phyloP scores from a whole-genome alignment of 2,888 invertebrate genomes.

The Drosophila maculinotata region DNA sequence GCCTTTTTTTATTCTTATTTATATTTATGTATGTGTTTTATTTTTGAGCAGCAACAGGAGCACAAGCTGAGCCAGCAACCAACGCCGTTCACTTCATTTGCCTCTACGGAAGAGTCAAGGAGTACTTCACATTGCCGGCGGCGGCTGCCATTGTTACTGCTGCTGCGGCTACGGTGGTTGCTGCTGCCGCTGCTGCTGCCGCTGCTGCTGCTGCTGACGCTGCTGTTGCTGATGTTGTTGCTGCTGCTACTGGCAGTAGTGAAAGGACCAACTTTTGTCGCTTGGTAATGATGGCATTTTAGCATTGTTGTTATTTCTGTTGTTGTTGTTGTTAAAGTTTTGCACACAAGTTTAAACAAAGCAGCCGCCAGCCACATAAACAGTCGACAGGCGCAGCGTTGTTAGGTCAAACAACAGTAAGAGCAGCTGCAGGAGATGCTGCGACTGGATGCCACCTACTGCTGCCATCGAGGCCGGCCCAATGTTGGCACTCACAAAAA shows the following conservation, averaged over 20 bases:
- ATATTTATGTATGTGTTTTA: slow-evolving; percentile 47
- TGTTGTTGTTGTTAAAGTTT: slow-evolving; percentile 72
- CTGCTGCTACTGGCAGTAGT: slow-evolving; percentile 44
- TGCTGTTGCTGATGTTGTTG: slow-evolving; percentile 14
- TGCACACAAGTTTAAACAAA: slow-evolving; percentile 80
- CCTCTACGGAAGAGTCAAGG: slow-evolving; percentile 76
- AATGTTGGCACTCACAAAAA: slow-evolving; percentile 62
- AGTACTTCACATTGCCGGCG: slow-evolving; percentile 66
- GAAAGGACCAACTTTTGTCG: slow-evolving; percentile 80
- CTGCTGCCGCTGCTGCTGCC: slow-evolving; percentile 24
- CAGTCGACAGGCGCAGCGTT: slow-evolving; percentile 76
- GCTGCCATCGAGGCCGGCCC: slow-evolving; percentile 25
- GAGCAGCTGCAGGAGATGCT: slow-evolving; percentile 54
- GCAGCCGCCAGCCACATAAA: slow-evolving; percentile 80
- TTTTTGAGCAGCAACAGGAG: slow-evolving; percentile 55
- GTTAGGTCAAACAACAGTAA: slow-evolving; percentile 70
- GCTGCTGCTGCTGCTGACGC: slow-evolving; percentile 11
- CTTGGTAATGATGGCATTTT: slow-evolving; percentile 81
- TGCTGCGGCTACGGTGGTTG: slow-evolving; percentile 38
- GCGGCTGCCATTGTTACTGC: slow-evolving; percentile 61
- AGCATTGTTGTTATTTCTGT: slow-evolving; percentile 64
- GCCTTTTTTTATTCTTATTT: slow-evolving; percentile 35
- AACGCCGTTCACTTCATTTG: slow-evolving; percentile 76
- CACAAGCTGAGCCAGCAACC: slow-evolving; percentile 35
- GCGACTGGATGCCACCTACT: slow-evolving; percentile 37